phyloP scores from a whole-genome alignment of 2,888 invertebrate genomes.

The Ennomos quercinarius region DNA sequence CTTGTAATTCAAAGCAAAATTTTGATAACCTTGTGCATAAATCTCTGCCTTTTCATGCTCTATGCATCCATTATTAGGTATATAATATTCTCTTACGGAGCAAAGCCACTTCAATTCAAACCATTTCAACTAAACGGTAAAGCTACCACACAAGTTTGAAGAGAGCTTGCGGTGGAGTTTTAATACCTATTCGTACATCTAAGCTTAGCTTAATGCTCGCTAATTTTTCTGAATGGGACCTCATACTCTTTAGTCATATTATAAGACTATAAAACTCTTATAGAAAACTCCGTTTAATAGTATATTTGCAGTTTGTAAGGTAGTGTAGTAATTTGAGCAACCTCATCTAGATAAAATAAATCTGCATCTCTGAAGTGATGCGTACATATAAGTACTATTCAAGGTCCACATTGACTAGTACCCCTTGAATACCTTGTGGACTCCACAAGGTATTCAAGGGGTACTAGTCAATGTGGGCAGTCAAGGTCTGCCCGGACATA shows the following conservation, averaged over 20 bases:
- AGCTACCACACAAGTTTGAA: slow-evolving; percentile 15
- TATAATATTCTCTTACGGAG: too few relatives aligned
- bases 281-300: slow-evolving; percentile 6
- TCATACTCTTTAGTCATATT: slow-evolving; percentile 30
- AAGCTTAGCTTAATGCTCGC: slow-evolving; percentile 42
- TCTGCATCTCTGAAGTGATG: neutral
- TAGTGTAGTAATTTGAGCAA: slow-evolving; percentile 2
- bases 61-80: too few relatives aligned
- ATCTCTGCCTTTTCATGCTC: too few relatives aligned
- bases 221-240: slow-evolving; percentile 46
- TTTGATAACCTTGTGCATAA: too few relatives aligned
- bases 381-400: too few relatives aligned
- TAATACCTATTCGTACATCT: slow-evolving; percentile 40
- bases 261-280: too few relatives aligned
- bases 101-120: neutral
- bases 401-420: too few relatives aligned
- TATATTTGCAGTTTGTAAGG: slow-evolving; percentile 7
- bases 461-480: too few relatives aligned
- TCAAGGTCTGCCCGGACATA: too few relatives aligned
- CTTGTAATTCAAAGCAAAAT: too few relatives aligned
- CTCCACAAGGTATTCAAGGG: too few relatives aligned
- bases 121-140: slow-evolving; percentile 2
- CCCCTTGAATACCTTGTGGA: too few relatives aligned
- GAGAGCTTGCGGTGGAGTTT: slow-evolving; percentile 23
- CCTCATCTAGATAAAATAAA: neutral